Evolutionary conservation across 2,113 vertebrate genomes (phyloP).

Genomic region (Anser brachyrhynchus): DNA sequence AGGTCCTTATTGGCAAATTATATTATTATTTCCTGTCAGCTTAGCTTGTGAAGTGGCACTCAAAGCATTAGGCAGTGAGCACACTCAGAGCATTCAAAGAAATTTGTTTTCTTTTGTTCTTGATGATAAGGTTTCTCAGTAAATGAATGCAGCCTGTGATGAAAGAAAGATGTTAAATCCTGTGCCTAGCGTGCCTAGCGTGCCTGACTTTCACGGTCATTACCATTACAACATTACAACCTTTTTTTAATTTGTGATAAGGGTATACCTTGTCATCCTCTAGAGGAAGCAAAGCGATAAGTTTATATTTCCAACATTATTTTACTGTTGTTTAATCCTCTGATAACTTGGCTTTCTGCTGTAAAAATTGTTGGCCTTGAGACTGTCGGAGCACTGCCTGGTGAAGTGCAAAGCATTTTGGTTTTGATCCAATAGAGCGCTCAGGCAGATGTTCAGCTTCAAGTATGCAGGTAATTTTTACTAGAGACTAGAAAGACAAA

Average conservation of each 20-base stretch:
- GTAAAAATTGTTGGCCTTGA: constrained; percentile 40
- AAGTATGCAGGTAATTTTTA: constrained; percentile 49
- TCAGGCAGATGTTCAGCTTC: constrained; percentile 55
- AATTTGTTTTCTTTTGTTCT: constrained; percentile 53
- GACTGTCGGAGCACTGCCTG: constrained; percentile 3
- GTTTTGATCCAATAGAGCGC: constrained; percentile 43
- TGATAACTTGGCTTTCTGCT: constrained; percentile 17
- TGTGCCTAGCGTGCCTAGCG: neutral
- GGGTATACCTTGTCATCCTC: constrained; percentile 9
- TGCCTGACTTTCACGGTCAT: constrained; percentile 23
- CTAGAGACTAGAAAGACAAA: neutral
- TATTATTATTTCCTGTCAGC: constrained; percentile 45
- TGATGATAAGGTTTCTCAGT: constrained; percentile 31
- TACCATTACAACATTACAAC: neutral
- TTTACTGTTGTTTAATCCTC: constrained; percentile 26
- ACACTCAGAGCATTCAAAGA: constrained; percentile 22
- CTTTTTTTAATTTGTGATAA: neutral
- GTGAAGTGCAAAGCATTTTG: constrained; percentile 36
- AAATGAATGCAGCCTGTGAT: constrained; percentile 47
- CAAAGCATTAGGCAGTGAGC: constrained; percentile 37
- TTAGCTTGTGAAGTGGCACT: constrained; percentile 45
- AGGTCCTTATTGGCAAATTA: constrained; percentile 55
- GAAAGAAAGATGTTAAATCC: constrained; percentile 28
- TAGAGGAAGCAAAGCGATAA: neutral
- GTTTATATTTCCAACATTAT: constrained; percentile 13